These are phyloP conservation scores for Cyanocitta stelleri DNA, from an alignment of 2,113 vertebrate genomes.

Conservation along the genomic window DNA sequence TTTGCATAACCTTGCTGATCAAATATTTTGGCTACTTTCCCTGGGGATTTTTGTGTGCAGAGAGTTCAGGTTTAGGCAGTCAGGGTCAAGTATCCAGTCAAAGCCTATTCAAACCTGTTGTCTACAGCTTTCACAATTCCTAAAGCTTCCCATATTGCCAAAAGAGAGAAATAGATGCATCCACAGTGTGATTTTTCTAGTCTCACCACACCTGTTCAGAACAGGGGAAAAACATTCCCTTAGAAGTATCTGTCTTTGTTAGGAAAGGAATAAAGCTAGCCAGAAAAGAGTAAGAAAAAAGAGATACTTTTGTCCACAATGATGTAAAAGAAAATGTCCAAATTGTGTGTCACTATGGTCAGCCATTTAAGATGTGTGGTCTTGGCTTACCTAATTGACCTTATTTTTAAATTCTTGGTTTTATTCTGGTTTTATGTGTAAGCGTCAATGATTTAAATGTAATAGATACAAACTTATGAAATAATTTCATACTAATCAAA, in stretches of 20 bases:
- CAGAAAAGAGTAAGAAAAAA: not conserved
- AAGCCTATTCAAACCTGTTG: not conserved
- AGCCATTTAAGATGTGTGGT: not conserved
- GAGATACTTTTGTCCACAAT: not conserved
- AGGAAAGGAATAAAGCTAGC: not conserved
- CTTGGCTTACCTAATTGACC: not conserved
- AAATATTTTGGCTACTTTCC: not conserved
- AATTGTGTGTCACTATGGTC: not conserved
- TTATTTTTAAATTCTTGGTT: not conserved
- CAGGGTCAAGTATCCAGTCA: not conserved
- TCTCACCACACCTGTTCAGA: not conserved
- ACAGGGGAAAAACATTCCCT: not conserved
- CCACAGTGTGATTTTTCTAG: not conserved
- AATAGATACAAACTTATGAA: not conserved
- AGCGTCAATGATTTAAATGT: not conserved
- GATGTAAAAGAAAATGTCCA: not conserved
- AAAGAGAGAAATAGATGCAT: not conserved
- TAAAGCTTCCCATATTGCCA: not conserved
- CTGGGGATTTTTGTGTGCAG: not conserved
- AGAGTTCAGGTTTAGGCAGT: not conserved
- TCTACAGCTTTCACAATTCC: not conserved
- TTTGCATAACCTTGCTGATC: not conserved
- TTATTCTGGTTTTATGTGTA: not conserved
- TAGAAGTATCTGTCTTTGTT: not conserved
- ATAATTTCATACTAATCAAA: not conserved